Percentiles rank a stretch among this genome's conserved stretches.
Conservation (phyloP, 2,888 invertebrate species). For the Yponomeuta evonymella region DNA sequence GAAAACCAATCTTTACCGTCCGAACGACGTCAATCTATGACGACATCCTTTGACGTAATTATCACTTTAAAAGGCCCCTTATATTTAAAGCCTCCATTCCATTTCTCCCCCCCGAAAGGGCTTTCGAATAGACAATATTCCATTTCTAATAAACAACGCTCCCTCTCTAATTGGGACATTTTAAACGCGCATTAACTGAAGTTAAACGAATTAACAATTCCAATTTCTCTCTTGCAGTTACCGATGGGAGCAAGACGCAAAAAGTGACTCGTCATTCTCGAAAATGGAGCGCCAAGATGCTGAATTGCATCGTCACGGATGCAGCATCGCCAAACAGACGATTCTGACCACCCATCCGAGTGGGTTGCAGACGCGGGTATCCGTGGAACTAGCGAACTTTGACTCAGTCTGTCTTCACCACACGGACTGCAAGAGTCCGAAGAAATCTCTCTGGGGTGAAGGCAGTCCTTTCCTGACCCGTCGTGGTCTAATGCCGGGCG, state of each 20-base stretch:
- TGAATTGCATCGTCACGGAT: constrained; percentile 62
- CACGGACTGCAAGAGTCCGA: constrained; percentile 50
- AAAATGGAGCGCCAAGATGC: constrained; percentile 57
- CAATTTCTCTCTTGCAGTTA: constrained; percentile 1
- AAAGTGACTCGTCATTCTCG: neutral
- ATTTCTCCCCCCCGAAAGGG: neutral
- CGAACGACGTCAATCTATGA: constrained; percentile 41
- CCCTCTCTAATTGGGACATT: constrained; percentile 39
- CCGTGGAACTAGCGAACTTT: constrained; percentile 66
- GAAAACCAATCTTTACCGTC: neutral
- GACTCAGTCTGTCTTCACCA: constrained; percentile 54
- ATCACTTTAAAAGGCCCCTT: constrained; percentile 38
- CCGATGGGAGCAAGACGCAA: neutral
- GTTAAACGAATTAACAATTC: constrained; percentile 19
- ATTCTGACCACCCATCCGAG: constrained; percentile 67
- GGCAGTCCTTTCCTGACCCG: constrained; percentile 54
- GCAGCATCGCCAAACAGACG: constrained; percentile 69
- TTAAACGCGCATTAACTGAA: constrained; percentile 26
- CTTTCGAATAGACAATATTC: constrained; percentile 11
- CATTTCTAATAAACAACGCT: constrained; percentile 34
- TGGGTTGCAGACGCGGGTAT: constrained; percentile 63
- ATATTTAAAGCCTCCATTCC: constrained; percentile 5
- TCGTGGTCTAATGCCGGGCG: constrained; percentile 41
- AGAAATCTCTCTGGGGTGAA: constrained; percentile 48
- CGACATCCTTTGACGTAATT: constrained; percentile 34